Percentiles rank a stretch among this genome's conserved stretches.
phyloP scores from a whole-genome alignment of 2,113 vertebrate species.

The Elgaria multicarinata region DNA sequence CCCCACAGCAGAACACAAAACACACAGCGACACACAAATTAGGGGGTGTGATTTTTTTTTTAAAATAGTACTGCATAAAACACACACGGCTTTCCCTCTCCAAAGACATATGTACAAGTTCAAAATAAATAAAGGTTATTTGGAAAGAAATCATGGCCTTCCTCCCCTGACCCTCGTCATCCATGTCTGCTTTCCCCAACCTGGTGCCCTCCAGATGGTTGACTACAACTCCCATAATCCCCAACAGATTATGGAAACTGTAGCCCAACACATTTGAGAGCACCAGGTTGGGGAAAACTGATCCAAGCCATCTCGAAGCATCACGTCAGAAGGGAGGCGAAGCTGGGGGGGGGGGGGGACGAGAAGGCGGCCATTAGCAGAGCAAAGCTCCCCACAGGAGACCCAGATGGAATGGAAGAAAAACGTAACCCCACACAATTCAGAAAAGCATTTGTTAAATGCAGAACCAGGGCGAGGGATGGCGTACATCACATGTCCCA shows the following conservation, averaged over 20 bases:
- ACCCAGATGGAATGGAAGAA: background rate
- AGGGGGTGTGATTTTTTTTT: constrained; percentile 1
- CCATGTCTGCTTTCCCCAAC: no score
- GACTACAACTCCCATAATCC: no score
- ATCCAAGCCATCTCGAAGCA: background rate
- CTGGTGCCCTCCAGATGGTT: no score
- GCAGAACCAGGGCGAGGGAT: background rate
- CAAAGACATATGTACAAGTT: constrained; percentile 27
- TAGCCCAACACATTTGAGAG: no score
- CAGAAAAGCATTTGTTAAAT: background rate
- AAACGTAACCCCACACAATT: background rate
- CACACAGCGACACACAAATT: no score
- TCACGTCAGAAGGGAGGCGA: background rate
- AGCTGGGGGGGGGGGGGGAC: no score
- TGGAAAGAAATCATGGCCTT: background rate
- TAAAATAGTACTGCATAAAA: constrained; percentile 17
- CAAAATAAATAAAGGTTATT: constrained; percentile 31
- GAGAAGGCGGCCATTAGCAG: no score
- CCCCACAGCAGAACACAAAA: background rate
- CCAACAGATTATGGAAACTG: no score
- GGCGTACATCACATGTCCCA: background rate
- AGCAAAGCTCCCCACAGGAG: background rate
- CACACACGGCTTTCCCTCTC: constrained; percentile 17
- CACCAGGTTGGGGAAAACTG: no score
- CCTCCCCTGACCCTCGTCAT: background rate